Base-by-base conservation (phyloP, 2,888 invertebrate species). In the Exocentrus adspersus region DNA sequence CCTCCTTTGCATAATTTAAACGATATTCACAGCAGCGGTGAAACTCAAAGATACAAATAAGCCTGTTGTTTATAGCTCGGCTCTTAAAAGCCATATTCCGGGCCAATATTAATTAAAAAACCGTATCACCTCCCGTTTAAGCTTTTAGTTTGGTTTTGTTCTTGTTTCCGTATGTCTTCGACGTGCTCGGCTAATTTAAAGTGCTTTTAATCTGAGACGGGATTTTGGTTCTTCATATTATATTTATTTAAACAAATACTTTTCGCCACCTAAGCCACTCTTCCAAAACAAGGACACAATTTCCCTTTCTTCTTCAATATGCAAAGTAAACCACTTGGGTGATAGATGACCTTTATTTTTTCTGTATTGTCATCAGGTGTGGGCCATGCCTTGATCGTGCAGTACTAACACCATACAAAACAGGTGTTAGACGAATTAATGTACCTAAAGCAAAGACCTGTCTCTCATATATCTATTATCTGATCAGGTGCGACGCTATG, bases 281-380 rank as follows among this genome's bases (percentile, higher is more conserved):
- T n/a, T 24, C 3, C 24, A 3, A 3, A 24, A 24, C 7, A 24
- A 24, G 24, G 7, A 24, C 24, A 7, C 24, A 24, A n/a, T n/a
- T 24, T 24, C 3, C 24, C 24, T 24, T 24, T 24, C 2, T 37
- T 37, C 37, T 37, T 14, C 6, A 3, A 2, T 37, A 48, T n/a
- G 7, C 14, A 48, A 48, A 21, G 1, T 48, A 48, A 48, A 48
- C 28, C 48, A 48, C 7, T 48, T 4, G 12, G 14, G 16, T 48
- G 24, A 48, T 14, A 21, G 16, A 24, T 48, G 48, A 48, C 21
- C 48, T 48, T 48, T 14, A 3, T 28, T 14, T 48, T 43, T 48
- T 48, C 28, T 24, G 2, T 9, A 12, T 48, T 12, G 48, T 48
- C 48, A 21, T 10, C 48, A 48, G 48, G 48, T 48, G 48, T 20